phyloP scores from a whole-genome alignment of 2,797 vertebrate species.

The Poeciliopsis turneri region DNA sequence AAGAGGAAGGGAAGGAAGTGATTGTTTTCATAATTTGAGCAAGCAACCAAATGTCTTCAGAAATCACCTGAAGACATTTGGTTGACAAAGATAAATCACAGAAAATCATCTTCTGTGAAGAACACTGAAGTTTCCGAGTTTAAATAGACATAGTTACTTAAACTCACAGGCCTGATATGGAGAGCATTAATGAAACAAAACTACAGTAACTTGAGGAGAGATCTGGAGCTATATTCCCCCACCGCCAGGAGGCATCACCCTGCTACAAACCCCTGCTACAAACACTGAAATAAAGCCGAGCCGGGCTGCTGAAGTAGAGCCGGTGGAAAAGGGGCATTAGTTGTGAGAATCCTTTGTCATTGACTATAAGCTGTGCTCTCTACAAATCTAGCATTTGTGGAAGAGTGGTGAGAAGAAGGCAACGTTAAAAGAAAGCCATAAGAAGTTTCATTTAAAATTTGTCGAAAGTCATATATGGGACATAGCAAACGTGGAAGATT shows the following conservation, averaged over 20 bases:
- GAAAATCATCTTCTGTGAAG: too few relatives aligned
- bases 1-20: not conserved
- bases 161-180: too few relatives aligned
- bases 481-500: not conserved
- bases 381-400: not conserved
- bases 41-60: not conserved
- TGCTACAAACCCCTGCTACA: too few relatives aligned
- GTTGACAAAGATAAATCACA: too few relatives aligned
- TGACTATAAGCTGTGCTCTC: not conserved
- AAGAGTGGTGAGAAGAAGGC: not conserved
- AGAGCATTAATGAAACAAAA: too few relatives aligned
- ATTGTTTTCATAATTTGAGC: not conserved
- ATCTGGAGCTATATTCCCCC: too few relatives aligned
- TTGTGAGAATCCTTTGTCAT: not conserved
- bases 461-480: not conserved
- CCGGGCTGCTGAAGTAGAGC: too few relatives aligned
- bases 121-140: not conserved
- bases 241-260: too few relatives aligned
- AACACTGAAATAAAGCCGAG: too few relatives aligned
- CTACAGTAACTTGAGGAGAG: too few relatives aligned
- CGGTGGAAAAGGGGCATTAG: too few relatives aligned
- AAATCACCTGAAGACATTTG: not conserved
- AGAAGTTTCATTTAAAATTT: not conserved
- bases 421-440: not conserved
- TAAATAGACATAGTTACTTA: too few relatives aligned